Base-by-base conservation (phyloP, 1,140 invertebrate species). In the Drosophila pachea region DNA sequence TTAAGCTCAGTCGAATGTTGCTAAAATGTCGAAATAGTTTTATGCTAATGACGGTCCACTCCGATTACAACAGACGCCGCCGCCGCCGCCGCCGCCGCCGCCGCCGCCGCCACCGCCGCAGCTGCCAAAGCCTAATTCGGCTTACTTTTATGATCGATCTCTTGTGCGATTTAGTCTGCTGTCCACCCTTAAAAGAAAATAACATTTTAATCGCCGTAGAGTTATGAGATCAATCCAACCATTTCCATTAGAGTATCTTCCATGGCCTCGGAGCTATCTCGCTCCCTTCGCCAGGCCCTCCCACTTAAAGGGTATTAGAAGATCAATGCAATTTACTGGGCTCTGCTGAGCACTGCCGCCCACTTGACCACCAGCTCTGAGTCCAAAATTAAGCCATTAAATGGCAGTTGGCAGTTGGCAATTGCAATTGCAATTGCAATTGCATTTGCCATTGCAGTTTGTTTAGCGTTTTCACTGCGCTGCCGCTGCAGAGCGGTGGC, bases 341-440 rank as follows among this genome's bases (percentile, higher is more conserved):
- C 45, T 11, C 45, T 9, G 9, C 56, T 38, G 63, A 49, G 43
- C 54, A 64, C 43, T 42, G 42, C 74, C 73, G 69, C 73, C 77
- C 78, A 70, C 69, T 64, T 70, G 64, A 56, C 29, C 43, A 29
- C 36, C 50, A 36, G 55, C 22, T 59, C 40, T 14, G 64, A 42
- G 64, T 52, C 72, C 29, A 72, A 77, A 82, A 84, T 83, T 52
- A 82, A 83, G 79, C 64, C 74, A 78, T 84, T 84, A 84, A 82
- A 72, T 75, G 68, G 72, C 72, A 75, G 75, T 84, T 60, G 61
- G 48, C 54, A 53, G 12, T 43, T 43, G 40, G 35, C 35, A 36
- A 9, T 36, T 43, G 40, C 22, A 3, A 22, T 22, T 3, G 40
- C 40, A 43, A 43, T 43, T 43, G 40, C 40, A 4, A 59, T 52